phyloP scores from a whole-genome alignment of 2,888 invertebrate genomes.

The Anthophora plumipes region DNA sequence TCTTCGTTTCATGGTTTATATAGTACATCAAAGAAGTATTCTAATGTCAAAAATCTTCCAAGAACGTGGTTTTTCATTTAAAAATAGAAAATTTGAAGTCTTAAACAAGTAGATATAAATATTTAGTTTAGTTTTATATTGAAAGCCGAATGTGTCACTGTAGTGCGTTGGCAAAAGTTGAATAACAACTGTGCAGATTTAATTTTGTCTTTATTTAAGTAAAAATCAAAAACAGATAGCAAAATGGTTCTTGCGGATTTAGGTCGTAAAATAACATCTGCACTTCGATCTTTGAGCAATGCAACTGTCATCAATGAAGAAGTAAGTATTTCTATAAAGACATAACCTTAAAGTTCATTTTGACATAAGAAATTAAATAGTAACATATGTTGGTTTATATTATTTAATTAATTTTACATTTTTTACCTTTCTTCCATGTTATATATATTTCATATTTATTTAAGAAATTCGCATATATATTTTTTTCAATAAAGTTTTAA shows the following conservation, averaged over 20 bases:
- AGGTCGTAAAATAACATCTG: slow-evolving; percentile 99
- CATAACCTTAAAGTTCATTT: slow-evolving; percentile 62
- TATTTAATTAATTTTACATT: background rate
- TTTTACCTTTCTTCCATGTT: background rate
- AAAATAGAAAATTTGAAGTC: slow-evolving; percentile 3
- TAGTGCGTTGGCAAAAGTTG: slow-evolving; percentile 69
- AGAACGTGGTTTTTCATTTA: background rate
- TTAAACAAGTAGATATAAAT: slow-evolving; percentile 10
- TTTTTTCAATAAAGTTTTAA: background rate
- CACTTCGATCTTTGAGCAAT: slow-evolving; percentile 98
- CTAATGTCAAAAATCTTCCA: slow-evolving; percentile 14
- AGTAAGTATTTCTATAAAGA: slow-evolving; percentile 86
- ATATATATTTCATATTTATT: background rate
- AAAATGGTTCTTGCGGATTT: slow-evolving; percentile 99
- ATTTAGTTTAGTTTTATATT: background rate
- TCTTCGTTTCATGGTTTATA: slow-evolving; percentile 23
- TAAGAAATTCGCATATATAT: background rate
- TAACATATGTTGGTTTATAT: slow-evolving; percentile 33
- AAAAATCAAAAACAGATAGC: slow-evolving; percentile 55
- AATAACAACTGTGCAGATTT: slow-evolving; percentile 42
- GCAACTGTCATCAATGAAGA: slow-evolving; percentile 99
- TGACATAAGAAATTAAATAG: slow-evolving; percentile 18
- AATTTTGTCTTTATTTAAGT: slow-evolving; percentile 49
- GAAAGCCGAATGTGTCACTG: slow-evolving; percentile 68
- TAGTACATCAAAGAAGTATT: slow-evolving; percentile 17